phyloP scores from a whole-genome alignment of 2,888 invertebrate genomes.

The Miltochrista miniata region DNA sequence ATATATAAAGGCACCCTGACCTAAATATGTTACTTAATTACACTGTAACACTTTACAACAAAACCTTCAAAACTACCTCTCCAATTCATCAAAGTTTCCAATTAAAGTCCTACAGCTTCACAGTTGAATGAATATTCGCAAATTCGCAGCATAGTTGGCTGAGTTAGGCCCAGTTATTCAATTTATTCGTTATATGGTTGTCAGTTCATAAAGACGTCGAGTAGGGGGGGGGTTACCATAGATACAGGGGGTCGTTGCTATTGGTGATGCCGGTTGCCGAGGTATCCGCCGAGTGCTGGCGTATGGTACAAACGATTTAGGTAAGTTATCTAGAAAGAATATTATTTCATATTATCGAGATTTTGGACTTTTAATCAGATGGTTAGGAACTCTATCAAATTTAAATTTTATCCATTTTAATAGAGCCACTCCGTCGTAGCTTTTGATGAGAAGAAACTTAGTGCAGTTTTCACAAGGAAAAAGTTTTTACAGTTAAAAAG shows the following conservation, averaged over 20 bases:
- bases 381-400: too few relatives aligned
- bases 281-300: conserved; percentile 40
- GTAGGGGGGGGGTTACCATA: conserved; percentile 65
- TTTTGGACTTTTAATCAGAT: too few relatives aligned
- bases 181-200: conserved; percentile 50
- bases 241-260: conserved; percentile 69
- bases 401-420: too few relatives aligned
- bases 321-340: conserved; percentile 3
- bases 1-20: not conserved
- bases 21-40: too few relatives aligned
- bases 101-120: conserved; percentile 42
- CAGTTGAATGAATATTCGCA: conserved; percentile 45
- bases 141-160: conserved; percentile 55
- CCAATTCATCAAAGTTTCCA: conserved; percentile 28
- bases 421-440: too few relatives aligned
- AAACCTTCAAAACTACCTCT: conserved; percentile 22
- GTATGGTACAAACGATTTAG: conserved; percentile 35
- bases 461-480: too few relatives aligned
- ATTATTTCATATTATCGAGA: too few relatives aligned
- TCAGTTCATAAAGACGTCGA: conserved; percentile 65
- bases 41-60: not conserved
- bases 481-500: too few relatives aligned
- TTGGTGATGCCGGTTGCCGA: conserved; percentile 66
- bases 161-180: conserved; percentile 40
- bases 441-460: too few relatives aligned